Evolutionary conservation across 2,113 vertebrate species (phyloP).

Genomic region (Hyperopisus bebe): DNA sequence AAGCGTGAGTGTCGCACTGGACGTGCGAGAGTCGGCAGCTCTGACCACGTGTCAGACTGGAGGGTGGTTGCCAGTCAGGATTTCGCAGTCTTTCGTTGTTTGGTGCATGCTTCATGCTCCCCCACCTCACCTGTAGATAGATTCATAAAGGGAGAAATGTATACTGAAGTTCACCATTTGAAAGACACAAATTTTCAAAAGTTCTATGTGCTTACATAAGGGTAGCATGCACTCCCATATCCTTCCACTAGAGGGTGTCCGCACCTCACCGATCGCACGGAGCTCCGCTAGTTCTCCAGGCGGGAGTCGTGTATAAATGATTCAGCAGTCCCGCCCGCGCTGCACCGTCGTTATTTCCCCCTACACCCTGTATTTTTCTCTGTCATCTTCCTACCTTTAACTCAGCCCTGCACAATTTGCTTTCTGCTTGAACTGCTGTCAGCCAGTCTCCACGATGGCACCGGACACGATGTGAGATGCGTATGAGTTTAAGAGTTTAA

Average conservation of each 20-base stretch:
- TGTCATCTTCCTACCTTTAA: conserved; percentile 8
- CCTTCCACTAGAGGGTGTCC: conserved; percentile 43
- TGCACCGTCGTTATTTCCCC: conserved; percentile 36
- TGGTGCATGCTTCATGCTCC: too few relatives aligned
- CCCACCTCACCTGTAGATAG: too few relatives aligned
- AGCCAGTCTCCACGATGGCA: not conserved
- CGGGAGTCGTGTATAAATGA: conserved; percentile 34
- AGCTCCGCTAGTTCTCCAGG: not conserved
- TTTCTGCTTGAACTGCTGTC: not conserved
- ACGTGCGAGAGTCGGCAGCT: too few relatives aligned
- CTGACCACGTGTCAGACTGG: too few relatives aligned
- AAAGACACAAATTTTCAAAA: not conserved
- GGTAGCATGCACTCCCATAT: not conserved
- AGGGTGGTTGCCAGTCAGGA: too few relatives aligned
- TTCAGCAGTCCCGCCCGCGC: conserved; percentile 24
- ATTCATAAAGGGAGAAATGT: not conserved
- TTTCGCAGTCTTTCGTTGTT: too few relatives aligned
- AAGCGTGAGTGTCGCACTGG: too few relatives aligned
- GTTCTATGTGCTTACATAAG: too few relatives aligned
- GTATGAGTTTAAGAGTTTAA: not conserved
- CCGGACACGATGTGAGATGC: too few relatives aligned
- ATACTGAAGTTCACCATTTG: not conserved
- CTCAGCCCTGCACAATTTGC: not conserved
- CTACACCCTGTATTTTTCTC: conserved; percentile 31
- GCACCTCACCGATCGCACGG: conserved; percentile 22